A percentile compares a stretch with the other conserved stretches of the same genome.
Conservation (phyloP, 2,797 vertebrate genomes). For the Nannoperca obscura region DNA sequence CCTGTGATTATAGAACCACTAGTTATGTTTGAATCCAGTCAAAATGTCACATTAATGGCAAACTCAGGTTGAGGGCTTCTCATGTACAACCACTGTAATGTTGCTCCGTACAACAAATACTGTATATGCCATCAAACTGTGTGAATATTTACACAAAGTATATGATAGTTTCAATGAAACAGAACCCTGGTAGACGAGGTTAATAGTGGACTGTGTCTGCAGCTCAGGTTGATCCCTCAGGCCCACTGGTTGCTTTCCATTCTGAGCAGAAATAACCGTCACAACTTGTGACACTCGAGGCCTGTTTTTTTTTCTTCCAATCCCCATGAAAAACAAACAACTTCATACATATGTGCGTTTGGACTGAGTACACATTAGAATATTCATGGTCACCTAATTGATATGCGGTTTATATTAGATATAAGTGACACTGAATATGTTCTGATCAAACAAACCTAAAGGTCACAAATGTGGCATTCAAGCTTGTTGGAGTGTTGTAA, state of each 20-base stretch:
- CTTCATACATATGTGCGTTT: not conserved
- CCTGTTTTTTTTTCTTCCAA: not conserved
- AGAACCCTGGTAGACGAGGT: not conserved
- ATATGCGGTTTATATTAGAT: not conserved
- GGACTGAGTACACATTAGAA: not conserved
- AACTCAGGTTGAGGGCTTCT: not conserved
- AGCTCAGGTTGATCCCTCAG: not conserved
- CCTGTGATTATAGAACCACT: not conserved
- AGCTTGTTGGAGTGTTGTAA: not conserved
- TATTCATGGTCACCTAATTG: not conserved
- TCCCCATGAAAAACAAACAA: not conserved
- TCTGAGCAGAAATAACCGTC: constrained; percentile 19
- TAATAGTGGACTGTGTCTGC: not conserved
- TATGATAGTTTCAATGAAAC: not conserved
- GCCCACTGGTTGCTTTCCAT: not conserved
- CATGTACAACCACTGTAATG: not conserved
- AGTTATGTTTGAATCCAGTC: not conserved
- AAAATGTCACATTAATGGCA: not conserved
- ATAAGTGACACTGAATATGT: not conserved
- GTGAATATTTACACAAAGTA: constrained; percentile 6
- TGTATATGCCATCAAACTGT: not conserved
- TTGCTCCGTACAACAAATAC: not conserved
- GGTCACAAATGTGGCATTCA: not conserved
- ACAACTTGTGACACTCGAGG: constrained; percentile 6
- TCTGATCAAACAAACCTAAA: not conserved